A percentile compares a stretch with the other conserved stretches of the same genome.
phyloP scores from a whole-genome alignment of 1,140 invertebrate species.

The Meloidogyne hapla region DNA sequence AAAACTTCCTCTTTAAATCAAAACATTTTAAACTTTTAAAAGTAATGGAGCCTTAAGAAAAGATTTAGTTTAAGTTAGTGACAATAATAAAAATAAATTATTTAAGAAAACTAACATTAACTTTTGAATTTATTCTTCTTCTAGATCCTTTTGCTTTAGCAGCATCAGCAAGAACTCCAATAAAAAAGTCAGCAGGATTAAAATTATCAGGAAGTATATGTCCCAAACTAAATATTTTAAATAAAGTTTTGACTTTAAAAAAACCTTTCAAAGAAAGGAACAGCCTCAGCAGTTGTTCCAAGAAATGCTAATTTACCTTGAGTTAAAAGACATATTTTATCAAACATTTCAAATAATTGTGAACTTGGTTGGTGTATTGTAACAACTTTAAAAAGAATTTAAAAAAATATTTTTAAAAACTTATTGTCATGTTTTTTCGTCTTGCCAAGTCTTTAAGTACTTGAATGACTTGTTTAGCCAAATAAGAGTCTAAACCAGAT shows the following conservation, averaged over 20 bases:
- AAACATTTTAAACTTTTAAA: no score
- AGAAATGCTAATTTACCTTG: slow-evolving; percentile 87
- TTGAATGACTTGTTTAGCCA: slow-evolving; percentile 76
- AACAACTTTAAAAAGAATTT: slow-evolving; percentile 69
- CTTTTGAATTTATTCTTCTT: slow-evolving; percentile 49
- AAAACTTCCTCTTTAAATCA: no score
- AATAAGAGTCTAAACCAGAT: slow-evolving; percentile 84
- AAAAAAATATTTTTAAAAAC: not conserved
- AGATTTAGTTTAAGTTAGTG: no score
- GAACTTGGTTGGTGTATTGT: slow-evolving; percentile 95
- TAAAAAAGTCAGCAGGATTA: slow-evolving; percentile 91
- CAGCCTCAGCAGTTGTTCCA: slow-evolving; percentile 73
- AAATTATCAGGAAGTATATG: slow-evolving; percentile 74
- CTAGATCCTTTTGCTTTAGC: slow-evolving; percentile 71
- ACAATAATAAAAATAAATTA: no score
- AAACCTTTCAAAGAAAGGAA: slow-evolving; percentile 31
- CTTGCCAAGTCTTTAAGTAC: slow-evolving; percentile 70
- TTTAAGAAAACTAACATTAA: not conserved
- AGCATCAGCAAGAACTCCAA: slow-evolving; percentile 84
- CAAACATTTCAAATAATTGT: slow-evolving; percentile 86
- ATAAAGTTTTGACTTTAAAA: not conserved
- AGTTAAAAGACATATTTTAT: slow-evolving; percentile 74
- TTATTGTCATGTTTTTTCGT: slow-evolving; percentile 82
- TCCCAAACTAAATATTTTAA: slow-evolving; percentile 55
- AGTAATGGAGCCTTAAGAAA: no score